A percentile compares a stretch with the other conserved stretches of the same genome.
These are phyloP conservation scores for Drosophila nr. perissopoda DNA, from an alignment of 2,888 invertebrate genomes.

Conservation along the genomic window DNA sequence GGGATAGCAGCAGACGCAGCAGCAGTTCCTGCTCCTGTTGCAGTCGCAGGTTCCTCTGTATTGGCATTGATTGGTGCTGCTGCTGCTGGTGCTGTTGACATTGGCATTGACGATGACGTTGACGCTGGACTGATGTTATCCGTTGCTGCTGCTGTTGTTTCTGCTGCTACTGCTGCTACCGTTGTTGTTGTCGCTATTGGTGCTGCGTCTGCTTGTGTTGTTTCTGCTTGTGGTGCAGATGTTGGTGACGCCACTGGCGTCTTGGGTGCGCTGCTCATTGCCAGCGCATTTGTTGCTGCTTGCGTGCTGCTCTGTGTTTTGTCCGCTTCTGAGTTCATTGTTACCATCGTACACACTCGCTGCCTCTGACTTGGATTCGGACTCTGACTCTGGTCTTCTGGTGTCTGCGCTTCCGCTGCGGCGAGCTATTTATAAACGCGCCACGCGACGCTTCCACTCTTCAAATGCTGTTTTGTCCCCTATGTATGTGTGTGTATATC, in stretches of 20 bases:
- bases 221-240: conserved; percentile 21
- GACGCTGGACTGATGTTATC: conserved; percentile 9
- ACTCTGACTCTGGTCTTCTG: conserved; percentile 5
- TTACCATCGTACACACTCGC: conserved; percentile 82
- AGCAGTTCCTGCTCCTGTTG: neutral
- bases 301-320: conserved; percentile 80
- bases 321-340: conserved; percentile 85
- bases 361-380: neutral
- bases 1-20: conserved; percentile 2
- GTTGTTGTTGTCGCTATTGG: conserved; percentile 9
- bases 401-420: conserved; percentile 31
- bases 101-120: neutral
- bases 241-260: conserved; percentile 46
- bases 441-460: conserved; percentile 11
- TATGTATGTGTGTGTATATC: conserved; percentile 24
- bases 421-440: conserved; percentile 47
- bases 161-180: conserved; percentile 4
- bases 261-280: conserved; percentile 69
- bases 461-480: conserved; percentile 38
- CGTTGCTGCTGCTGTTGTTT: conserved; percentile 17
- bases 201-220: neutral
- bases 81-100: conserved; percentile 1
- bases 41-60: neutral
- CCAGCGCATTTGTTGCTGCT: conserved; percentile 72
- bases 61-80: conserved; percentile 3